Evolutionary conservation across 2,113 vertebrate genomes (phyloP).

Genomic region (Morone saxatilis): DNA sequence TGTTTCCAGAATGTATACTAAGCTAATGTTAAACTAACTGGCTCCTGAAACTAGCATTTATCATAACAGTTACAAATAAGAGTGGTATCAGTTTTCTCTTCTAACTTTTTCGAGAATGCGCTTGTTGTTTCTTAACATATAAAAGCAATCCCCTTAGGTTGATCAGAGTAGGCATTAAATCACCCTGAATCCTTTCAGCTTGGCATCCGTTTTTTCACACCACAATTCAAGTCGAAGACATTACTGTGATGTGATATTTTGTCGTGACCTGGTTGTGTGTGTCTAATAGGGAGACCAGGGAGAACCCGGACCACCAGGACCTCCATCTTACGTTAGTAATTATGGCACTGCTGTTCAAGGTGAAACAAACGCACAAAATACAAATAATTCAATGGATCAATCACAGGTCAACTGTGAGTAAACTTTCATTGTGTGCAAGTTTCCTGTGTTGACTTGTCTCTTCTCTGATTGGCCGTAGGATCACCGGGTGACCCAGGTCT

Average conservation of each 20-base stretch:
- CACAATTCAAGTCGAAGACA: no score
- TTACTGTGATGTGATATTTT: neutral
- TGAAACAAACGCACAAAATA: conserved; percentile 30
- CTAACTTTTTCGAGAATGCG: no score
- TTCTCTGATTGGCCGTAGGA: conserved; percentile 80
- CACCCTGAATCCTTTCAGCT: no score
- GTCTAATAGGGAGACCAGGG: conserved; percentile 89
- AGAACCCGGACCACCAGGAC: conserved; percentile 87
- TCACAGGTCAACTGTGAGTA: neutral
- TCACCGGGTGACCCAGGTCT: conserved; percentile 85
- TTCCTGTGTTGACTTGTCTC: neutral
- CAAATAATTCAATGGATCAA: neutral
- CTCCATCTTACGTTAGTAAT: conserved; percentile 65
- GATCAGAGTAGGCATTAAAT: neutral
- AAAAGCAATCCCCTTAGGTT: neutral
- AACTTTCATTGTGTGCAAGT: neutral
- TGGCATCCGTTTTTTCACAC: no score
- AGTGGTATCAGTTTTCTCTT: neutral
- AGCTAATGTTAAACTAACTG: neutral
- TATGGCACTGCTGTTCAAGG: conserved; percentile 64
- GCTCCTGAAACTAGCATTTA: neutral
- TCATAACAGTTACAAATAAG: no score
- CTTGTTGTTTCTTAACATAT: no score
- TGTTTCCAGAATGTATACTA: neutral
- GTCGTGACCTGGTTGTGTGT: neutral